phyloP scores from a whole-genome alignment of 1,140 invertebrate genomes.

The Mactra quadrangularis region DNA sequence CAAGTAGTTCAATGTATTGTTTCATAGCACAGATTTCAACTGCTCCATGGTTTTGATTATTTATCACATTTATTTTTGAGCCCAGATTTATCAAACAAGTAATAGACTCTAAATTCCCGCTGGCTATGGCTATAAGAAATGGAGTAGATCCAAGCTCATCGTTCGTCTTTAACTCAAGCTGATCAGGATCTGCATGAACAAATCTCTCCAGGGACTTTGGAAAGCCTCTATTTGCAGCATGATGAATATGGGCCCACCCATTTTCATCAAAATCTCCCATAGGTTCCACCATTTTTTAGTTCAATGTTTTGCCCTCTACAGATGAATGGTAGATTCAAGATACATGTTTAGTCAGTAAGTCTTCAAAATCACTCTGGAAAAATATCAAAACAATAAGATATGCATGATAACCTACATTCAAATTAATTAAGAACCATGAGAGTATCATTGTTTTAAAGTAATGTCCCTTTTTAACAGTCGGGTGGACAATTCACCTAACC shows the following conservation, averaged over 20 bases:
- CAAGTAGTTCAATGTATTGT: slow-evolving; percentile 74
- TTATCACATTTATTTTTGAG: slow-evolving; percentile 75
- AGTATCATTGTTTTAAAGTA: no score
- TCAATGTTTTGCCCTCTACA: neutral
- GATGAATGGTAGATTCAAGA: neutral
- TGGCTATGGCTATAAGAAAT: slow-evolving; percentile 80
- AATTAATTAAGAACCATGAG: no score
- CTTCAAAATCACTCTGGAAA: no score
- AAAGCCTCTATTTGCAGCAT: slow-evolving; percentile 79
- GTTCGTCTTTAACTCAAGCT: slow-evolving; percentile 80
- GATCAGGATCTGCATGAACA: slow-evolving; percentile 73
- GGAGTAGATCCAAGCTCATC: slow-evolving; percentile 80
- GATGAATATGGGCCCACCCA: slow-evolving; percentile 82
- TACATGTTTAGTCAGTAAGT: no score
- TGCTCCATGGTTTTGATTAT: slow-evolving; percentile 80
- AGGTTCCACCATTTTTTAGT: slow-evolving; percentile 20
- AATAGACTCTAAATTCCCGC: slow-evolving; percentile 78
- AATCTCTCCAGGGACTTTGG: slow-evolving; percentile 80
- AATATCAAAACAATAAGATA: no score
- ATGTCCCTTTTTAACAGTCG: no score
- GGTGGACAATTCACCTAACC: no score
- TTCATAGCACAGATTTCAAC: slow-evolving; percentile 81
- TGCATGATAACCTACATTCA: no score
- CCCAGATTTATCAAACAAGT: slow-evolving; percentile 75
- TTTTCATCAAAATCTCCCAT: slow-evolving; percentile 80